Evolutionary conservation across 1,140 invertebrate species (phyloP), one percentile per base, ranked within the genome.

Genomic region (Probaryconus sp.): DNA sequence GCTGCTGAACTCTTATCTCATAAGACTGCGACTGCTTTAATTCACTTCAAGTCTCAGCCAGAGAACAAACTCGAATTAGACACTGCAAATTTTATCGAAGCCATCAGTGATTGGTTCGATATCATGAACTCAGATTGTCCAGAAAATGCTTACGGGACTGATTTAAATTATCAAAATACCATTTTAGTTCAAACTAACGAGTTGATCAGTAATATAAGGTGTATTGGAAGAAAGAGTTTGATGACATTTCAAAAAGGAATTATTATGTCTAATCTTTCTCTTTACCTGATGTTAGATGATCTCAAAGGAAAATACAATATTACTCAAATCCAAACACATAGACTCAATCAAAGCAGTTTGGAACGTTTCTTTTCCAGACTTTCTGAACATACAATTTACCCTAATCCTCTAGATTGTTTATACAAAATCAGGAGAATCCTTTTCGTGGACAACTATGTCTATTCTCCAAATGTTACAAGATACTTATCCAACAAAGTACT

Each of bases 171-270:
- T n/a, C 53, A 58, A 42, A 11, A 58, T 21, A 5, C 16, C 1
- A 21, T 58, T 21, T 35, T 60, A 20, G 17, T 24, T 17, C 17
- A 35, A 7, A 37, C n/a, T 1, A 47, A 28, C 26, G 20, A 47
- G 0, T 13, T 47, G 6, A 28, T 60, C 6, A 47, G n/a, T 28
- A 60, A 24, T 13, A 60, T 60, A 7, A 43, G 55, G n/a, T 60
- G 55, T n/a, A 38, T 37, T 38, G 55, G 55, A 18, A 47, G 16
- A 24, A 7, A 17, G 6, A 28, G 6, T 37, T 7, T 60, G 6
- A 35, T 37, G 21, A 60, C 13, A 9, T 60, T 60, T 20, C 55
- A 60, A 16, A 60, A 60, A 21, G 42, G 30, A 5, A 60, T 60
- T 5, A 17, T 60, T 11, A 48, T 60, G 14, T 17, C 55, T 4